Percentiles rank a stretch among this genome's conserved stretches.
Evolutionary conservation across 2,113 vertebrate genomes (phyloP).

Genomic region (Salvelinus alpinus): DNA sequence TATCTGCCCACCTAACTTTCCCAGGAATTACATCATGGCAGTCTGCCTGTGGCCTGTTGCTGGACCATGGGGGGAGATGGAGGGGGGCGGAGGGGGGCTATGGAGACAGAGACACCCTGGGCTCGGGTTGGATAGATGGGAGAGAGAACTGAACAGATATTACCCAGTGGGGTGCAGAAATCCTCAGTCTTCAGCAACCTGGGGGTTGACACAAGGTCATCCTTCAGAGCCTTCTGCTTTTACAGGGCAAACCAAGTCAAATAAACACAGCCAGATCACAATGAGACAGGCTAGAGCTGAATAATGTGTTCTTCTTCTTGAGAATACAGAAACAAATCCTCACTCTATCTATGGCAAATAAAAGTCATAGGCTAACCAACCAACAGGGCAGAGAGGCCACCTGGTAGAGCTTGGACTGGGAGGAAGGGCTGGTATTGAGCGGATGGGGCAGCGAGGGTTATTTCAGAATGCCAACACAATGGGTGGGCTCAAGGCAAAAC

Average conservation of each 20-base stretch:
- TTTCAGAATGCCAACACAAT: constrained; percentile 72
- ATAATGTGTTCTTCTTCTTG: constrained; percentile 45
- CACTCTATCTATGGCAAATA: constrained; percentile 36
- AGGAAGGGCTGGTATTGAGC: constrained; percentile 48
- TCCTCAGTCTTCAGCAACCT: constrained; percentile 31
- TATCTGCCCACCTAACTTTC: constrained; percentile 73
- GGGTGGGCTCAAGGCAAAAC: constrained; percentile 75
- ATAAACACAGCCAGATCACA: constrained; percentile 64
- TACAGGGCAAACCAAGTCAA: constrained; percentile 65
- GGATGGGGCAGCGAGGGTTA: constrained; percentile 51
- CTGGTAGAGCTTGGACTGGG: constrained; percentile 31
- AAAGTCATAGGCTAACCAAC: constrained; percentile 22
- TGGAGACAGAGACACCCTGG: constrained; percentile 39
- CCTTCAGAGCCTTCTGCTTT: constrained; percentile 60
- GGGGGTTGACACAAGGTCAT: constrained; percentile 67
- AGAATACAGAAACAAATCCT: constrained; percentile 61
- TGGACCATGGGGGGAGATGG: constrained; percentile 9
- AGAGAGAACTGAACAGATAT: constrained; percentile 28
- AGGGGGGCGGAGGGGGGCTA: constrained; percentile 16
- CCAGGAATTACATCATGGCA: constrained; percentile 75
- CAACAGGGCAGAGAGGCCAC: constrained; percentile 45
- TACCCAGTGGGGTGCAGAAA: constrained; percentile 37
- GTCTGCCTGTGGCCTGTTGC: constrained; percentile 47
- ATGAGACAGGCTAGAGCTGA: constrained; percentile 44
- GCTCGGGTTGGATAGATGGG: constrained; percentile 32